Conservation (phyloP, 1,140 invertebrate genomes). For the Bombus fervidus region DNA sequence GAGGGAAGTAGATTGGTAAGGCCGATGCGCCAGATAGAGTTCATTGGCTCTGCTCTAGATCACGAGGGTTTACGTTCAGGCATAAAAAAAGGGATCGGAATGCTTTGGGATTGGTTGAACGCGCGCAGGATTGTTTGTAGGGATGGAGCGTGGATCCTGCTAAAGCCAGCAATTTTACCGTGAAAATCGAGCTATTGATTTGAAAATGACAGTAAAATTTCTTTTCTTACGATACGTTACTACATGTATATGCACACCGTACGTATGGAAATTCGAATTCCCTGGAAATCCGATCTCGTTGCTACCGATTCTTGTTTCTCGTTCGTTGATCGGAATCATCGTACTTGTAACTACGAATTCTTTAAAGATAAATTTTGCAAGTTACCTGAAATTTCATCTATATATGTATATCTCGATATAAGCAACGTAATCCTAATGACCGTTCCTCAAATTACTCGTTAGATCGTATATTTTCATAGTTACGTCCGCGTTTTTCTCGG, state of each 20-base stretch:
- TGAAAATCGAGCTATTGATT: conserved; percentile 63
- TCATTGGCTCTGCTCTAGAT: conserved; percentile 73
- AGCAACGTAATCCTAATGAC: background rate
- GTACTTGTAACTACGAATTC: too few species aligned
- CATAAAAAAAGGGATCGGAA: conserved; percentile 70
- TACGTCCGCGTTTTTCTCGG: background rate
- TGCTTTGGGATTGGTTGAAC: conserved; percentile 68
- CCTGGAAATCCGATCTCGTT: background rate
- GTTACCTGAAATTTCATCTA: background rate
- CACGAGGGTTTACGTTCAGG: conserved; percentile 73
- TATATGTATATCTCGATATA: background rate
- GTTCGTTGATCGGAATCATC: too few species aligned
- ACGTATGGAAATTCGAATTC: background rate
- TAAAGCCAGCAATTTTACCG: conserved; percentile 54
- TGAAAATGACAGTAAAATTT: conserved; percentile 25
- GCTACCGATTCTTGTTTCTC: background rate
- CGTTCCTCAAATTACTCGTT: background rate
- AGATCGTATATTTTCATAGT: background rate
- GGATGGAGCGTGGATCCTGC: conserved; percentile 20
- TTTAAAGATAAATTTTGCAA: background rate
- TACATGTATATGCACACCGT: too few species aligned
- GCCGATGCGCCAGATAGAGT: conserved; percentile 76
- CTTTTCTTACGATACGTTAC: background rate
- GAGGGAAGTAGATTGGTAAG: conserved; percentile 77
- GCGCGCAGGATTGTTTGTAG: conserved; percentile 68